Evolutionary conservation across 2,888 invertebrate genomes (phyloP).

Genomic region (Gisinianus flammeolus): DNA sequence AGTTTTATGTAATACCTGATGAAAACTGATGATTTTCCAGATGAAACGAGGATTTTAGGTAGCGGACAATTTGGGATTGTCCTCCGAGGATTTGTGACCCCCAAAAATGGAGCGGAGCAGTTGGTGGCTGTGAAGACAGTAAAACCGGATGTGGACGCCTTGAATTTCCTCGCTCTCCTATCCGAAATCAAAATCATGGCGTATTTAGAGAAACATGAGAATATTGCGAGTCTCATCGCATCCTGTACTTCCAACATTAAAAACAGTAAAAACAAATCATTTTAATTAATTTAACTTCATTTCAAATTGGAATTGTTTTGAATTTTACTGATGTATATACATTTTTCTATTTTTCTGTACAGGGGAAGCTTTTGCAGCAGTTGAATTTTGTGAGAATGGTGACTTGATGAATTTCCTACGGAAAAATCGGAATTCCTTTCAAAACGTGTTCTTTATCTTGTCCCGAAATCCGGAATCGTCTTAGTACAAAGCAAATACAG

Average conservation of each 20-base stretch:
- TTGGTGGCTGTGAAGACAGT: not conserved
- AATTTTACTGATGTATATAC: not conserved
- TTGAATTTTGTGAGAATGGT: not conserved
- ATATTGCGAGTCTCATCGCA: not conserved
- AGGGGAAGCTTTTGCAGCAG: not conserved
- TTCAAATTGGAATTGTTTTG: not conserved
- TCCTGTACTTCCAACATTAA: too few relatives aligned
- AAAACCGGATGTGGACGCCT: not conserved
- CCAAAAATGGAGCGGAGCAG: not conserved
- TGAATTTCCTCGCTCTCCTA: not conserved
- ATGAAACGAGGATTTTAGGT: not conserved
- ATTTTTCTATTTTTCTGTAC: not conserved
- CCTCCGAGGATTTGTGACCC: not conserved
- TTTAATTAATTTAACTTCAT: not conserved
- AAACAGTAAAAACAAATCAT: not conserved
- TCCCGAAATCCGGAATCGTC: not conserved
- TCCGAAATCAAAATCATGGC: not conserved
- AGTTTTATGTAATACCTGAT: not conserved
- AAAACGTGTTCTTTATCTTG: not conserved
- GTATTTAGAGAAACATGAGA: not conserved
- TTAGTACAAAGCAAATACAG: not conserved
- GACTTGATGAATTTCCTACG: not conserved
- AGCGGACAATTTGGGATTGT: not conserved
- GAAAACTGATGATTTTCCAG: not conserved
- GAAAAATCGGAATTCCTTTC: not conserved